Conservation (phyloP, 1,140 invertebrate species). For the Ridgeia piscesae region DNA sequence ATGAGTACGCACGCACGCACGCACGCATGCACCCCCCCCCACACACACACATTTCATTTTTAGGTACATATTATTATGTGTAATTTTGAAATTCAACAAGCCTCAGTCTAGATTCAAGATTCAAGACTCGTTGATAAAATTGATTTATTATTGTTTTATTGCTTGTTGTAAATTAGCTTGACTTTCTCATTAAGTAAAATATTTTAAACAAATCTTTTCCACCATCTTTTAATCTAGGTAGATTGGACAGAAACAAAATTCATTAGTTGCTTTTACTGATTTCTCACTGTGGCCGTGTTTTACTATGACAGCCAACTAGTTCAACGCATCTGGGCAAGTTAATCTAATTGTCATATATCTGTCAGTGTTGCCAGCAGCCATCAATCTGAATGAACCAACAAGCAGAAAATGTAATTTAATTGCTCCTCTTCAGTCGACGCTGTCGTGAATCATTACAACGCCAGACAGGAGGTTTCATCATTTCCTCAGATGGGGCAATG, state of each 20-base stretch:
- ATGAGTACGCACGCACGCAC: not conserved
- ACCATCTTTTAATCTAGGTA: not conserved
- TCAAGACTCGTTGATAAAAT: too few relatives aligned
- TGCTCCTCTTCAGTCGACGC: not conserved
- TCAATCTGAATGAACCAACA: not conserved
- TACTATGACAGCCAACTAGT: not conserved
- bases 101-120: too few relatives aligned
- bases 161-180: not conserved
- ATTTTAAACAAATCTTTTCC: not conserved
- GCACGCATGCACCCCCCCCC: not conserved
- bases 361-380: not conserved
- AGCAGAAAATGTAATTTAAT: not conserved
- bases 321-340: not conserved
- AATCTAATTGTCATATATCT: conserved; percentile 2
- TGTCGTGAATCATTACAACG: not conserved
- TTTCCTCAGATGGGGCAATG: not conserved
- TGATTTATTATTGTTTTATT: too few relatives aligned
- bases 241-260: not conserved
- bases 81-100: too few relatives aligned
- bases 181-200: not conserved
- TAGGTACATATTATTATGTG: too few relatives aligned
- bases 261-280: not conserved
- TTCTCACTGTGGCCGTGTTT: not conserved
- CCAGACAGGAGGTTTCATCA: not conserved
- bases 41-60: not conserved